phyloP scores from a whole-genome alignment of 2,113 vertebrate species.

The Mystacornis crossleyi region DNA sequence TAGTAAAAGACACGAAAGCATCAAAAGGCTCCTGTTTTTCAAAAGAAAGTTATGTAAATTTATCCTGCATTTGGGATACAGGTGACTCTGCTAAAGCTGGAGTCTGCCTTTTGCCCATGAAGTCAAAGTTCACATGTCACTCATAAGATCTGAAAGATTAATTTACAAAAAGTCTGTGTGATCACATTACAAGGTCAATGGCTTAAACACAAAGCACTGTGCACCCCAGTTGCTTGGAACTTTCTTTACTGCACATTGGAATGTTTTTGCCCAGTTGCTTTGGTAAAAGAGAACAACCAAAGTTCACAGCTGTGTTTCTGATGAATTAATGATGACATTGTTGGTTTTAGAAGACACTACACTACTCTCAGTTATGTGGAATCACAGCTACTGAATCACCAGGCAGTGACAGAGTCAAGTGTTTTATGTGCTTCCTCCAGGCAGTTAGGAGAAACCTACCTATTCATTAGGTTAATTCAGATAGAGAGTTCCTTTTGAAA shows the following conservation, averaged over 20 bases:
- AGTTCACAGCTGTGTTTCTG: slow-evolving; percentile 43
- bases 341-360: slow-evolving; percentile 32
- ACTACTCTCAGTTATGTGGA: slow-evolving; percentile 4
- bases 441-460: background rate
- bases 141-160: slow-evolving; percentile 48
- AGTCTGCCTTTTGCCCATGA: background rate
- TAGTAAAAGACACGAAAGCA: background rate
- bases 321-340: slow-evolving; percentile 56
- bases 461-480: background rate
- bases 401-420: slow-evolving; percentile 3
- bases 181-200: slow-evolving; percentile 54
- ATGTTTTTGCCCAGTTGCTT: slow-evolving; percentile 21
- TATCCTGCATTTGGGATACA: background rate
- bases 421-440: background rate
- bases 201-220: slow-evolving; percentile 1
- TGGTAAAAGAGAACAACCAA: background rate
- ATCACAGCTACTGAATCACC: slow-evolving; percentile 33
- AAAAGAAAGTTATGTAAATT: background rate
- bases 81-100: background rate
- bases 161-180: slow-evolving; percentile 38
- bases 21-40: background rate
- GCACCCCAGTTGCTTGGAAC: slow-evolving; percentile 34
- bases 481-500: background rate
- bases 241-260: slow-evolving; percentile 14
- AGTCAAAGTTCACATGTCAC: slow-evolving; percentile 43